Evolutionary conservation across 2,113 vertebrate genomes (phyloP).

Genomic region (Stictonetta naevosa): DNA sequence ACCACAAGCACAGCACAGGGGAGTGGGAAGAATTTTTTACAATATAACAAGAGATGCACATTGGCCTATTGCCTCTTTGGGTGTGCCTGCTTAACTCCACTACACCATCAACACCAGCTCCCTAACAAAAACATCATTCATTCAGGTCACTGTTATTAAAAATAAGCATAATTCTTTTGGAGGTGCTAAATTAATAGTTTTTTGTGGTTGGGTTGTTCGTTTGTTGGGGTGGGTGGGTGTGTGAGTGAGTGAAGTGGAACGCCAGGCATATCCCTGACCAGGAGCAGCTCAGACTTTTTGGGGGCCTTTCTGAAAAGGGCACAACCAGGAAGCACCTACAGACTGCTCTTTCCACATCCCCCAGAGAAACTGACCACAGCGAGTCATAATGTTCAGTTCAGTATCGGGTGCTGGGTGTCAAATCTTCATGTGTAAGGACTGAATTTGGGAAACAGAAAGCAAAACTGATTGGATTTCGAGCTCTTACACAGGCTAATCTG

Average conservation of each 20-base stretch:
- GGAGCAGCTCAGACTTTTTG: neutral
- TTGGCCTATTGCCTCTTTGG: neutral
- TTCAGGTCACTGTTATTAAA: neutral
- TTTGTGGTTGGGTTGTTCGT: too few relatives aligned
- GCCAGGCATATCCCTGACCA: neutral
- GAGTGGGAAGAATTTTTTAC: neutral
- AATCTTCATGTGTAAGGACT: fast-evolving
- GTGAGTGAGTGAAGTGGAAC: neutral
- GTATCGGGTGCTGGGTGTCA: neutral
- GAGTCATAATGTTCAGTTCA: neutral
- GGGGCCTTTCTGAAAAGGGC: neutral
- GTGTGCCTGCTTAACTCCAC: neutral
- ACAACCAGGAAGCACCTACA: neutral
- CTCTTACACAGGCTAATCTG: neutral
- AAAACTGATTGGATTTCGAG: neutral
- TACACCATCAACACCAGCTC: neutral
- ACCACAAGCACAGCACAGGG: neutral
- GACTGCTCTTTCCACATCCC: neutral
- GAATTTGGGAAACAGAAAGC: neutral
- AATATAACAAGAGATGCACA: neutral
- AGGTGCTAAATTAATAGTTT: neutral
- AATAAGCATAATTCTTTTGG: neutral
- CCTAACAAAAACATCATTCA: neutral
- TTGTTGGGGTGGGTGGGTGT: neutral
- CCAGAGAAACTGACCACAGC: neutral